A percentile compares a stretch with the other conserved stretches of the same genome.
Conservation (phyloP, 30 jellyfish, hydroid and myxozoan genomes). For the Catostylus mosaicus region DNA sequence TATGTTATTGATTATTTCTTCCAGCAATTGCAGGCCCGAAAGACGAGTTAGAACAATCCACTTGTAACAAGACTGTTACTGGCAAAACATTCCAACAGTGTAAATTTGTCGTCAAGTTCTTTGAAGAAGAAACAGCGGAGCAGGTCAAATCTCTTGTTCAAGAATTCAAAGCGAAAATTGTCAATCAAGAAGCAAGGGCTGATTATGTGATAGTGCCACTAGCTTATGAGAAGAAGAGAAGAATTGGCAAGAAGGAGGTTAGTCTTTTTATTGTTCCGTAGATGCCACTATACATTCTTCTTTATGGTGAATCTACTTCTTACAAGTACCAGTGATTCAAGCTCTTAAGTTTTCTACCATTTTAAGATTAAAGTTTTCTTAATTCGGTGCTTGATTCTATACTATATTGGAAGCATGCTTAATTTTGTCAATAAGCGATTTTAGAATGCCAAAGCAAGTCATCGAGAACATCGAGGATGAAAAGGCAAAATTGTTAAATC, state of each 20-base stretch:
- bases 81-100: not conserved
- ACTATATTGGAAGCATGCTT: no score
- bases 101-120: constrained; percentile 51
- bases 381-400: no score
- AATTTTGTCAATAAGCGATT: no score
- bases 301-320: no score
- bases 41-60: constrained; percentile 12
- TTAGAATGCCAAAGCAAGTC: no score
- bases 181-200: constrained; percentile 37
- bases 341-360: no score
- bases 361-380: no score
- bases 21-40: constrained; percentile 58
- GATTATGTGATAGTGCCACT: constrained; percentile 90
- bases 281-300: no score
- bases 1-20: no score
- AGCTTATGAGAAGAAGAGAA: constrained; percentile 49
- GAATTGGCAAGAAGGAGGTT: constrained; percentile 66
- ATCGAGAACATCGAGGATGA: no score
- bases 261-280: not conserved
- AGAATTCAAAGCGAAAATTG: constrained; percentile 62
- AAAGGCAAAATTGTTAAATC: no score
- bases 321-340: no score
- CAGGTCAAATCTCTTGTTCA: constrained; percentile 64
- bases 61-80: not conserved
- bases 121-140: constrained; percentile 68